These are phyloP conservation scores for Branchellion lobata DNA, from an alignment of 2,888 invertebrate genomes.

Conservation along the genomic window DNA sequence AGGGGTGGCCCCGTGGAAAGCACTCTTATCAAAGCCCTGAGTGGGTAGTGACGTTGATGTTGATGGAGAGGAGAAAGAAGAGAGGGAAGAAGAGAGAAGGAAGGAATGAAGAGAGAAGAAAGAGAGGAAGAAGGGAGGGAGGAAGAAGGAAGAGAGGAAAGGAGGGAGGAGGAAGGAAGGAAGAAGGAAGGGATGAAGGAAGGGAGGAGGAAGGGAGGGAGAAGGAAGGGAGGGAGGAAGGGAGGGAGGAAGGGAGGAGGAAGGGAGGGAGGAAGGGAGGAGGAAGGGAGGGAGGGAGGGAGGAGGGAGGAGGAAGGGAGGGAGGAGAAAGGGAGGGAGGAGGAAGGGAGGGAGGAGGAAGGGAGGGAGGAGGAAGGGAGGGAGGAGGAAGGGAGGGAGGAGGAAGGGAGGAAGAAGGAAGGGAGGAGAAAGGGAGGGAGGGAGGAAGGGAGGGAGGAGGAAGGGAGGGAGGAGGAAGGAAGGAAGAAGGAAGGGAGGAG, in stretches of 20 bases:
- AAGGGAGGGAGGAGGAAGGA: too few relatives aligned
- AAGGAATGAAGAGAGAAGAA: too few relatives aligned
- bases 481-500: too few relatives aligned
- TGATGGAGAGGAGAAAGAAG: too few relatives aligned
- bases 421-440: too few relatives aligned
- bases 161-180: neutral
- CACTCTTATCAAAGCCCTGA: conserved; percentile 43
- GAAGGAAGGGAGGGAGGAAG: neutral
- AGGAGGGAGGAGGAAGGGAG: neutral
- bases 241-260: conserved; percentile 15
- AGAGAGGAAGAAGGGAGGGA: too few relatives aligned
- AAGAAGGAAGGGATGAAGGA: neutral
- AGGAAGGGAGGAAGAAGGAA: too few relatives aligned
- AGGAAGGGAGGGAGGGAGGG: neutral
- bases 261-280: neutral
- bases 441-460: too few relatives aligned
- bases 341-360: neutral
- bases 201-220: neutral
- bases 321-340: neutral
- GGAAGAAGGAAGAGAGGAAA: too few relatives aligned
- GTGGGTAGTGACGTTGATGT: neutral
- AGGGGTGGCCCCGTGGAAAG: conserved; percentile 44
- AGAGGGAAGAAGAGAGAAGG: too few relatives aligned
- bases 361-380: too few relatives aligned
- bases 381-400: too few relatives aligned